Evolutionary conservation across 2,113 vertebrate genomes (phyloP).

Genomic region (Ginglymostoma cirratum): DNA sequence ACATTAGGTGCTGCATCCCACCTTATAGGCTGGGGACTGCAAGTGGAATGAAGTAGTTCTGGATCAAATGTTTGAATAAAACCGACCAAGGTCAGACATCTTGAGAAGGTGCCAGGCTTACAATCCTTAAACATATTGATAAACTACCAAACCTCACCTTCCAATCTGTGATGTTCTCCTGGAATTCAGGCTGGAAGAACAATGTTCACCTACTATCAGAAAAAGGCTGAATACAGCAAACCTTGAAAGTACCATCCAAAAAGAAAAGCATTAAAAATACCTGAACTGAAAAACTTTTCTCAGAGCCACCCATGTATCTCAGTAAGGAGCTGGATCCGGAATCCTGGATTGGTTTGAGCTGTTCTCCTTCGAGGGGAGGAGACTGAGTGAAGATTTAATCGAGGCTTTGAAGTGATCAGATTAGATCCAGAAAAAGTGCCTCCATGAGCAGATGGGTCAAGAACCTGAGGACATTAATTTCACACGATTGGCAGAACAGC

Average conservation of each 20-base stretch:
- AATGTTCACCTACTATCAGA: neutral
- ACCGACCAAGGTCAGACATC: neutral
- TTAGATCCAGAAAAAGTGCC: neutral
- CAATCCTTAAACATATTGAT: neutral
- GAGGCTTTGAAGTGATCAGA: neutral
- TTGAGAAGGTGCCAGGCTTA: neutral
- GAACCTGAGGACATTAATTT: too few relatives aligned
- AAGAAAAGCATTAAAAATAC: too few relatives aligned
- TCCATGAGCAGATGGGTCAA: too few relatives aligned
- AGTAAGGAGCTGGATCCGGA: too few relatives aligned
- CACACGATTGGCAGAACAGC: too few relatives aligned
- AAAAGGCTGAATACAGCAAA: neutral
- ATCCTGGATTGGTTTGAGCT: too few relatives aligned
- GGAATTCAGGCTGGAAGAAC: neutral
- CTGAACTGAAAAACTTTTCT: too few relatives aligned
- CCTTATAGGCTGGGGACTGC: neutral
- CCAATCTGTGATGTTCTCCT: neutral
- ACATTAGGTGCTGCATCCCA: neutral
- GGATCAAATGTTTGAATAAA: neutral
- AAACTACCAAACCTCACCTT: neutral
- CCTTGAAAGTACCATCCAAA: too few relatives aligned
- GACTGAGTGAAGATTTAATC: too few relatives aligned
- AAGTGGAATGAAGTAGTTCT: neutral
- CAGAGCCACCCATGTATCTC: too few relatives aligned
- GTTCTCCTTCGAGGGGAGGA: too few relatives aligned